A percentile compares a stretch with the other conserved stretches of the same genome.
phyloP scores from a whole-genome alignment of 2,797 vertebrate species.

The Phrynocephalus vlangalii region DNA sequence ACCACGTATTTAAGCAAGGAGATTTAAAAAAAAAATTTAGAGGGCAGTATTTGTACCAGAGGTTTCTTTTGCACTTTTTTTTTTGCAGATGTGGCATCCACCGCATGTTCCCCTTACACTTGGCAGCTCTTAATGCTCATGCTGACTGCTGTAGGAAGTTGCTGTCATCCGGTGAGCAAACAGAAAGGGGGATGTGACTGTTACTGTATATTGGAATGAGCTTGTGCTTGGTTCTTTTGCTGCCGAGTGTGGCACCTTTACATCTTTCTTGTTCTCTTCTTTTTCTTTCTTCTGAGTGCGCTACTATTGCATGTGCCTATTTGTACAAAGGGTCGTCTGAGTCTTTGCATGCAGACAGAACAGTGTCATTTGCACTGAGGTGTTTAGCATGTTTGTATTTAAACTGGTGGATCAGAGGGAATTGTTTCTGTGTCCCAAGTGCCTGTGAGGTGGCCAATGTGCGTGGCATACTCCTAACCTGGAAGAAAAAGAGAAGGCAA shows the following conservation, averaged over 20 bases:
- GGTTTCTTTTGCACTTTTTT: conserved; percentile 43
- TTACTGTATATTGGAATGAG: conserved; percentile 33
- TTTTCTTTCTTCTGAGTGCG: conserved; percentile 40
- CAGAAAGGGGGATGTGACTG: conserved; percentile 5
- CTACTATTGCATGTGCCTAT: neutral
- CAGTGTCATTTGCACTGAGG: neutral
- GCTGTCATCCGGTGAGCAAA: conserved; percentile 79
- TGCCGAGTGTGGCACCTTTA: conserved; percentile 29
- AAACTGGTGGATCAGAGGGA: neutral
- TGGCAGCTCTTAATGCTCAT: conserved; percentile 94
- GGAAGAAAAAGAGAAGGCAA: neutral
- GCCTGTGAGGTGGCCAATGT: neutral
- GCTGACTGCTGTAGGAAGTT: conserved; percentile 96
- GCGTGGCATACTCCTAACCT: neutral
- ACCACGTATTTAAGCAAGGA: neutral
- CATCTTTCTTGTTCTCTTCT: conserved; percentile 42
- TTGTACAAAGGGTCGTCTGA: conserved; percentile 29
- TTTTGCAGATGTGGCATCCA: conserved; percentile 89
- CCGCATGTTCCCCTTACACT: conserved; percentile 96
- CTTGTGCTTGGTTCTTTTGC: conserved; percentile 21
- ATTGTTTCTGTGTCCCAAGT: neutral
- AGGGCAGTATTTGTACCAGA: neutral
- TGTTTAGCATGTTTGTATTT: neutral
- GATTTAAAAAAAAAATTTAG: no score
- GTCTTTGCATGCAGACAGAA: conserved; percentile 31